phyloP scores from a whole-genome alignment of 2,888 invertebrate species.

The Pimpla rufipes region DNA sequence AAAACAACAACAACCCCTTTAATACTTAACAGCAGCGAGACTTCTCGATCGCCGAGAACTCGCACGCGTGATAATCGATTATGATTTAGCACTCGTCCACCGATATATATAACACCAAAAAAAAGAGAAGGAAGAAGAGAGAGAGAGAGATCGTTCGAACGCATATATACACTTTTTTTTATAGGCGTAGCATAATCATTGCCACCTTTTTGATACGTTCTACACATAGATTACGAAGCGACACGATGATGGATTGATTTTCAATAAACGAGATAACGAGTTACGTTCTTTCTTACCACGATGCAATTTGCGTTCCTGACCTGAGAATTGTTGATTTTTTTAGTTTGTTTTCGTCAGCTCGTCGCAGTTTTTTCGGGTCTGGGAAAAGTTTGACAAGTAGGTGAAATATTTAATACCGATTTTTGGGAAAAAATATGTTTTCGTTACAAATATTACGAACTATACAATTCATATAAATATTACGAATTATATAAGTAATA shows the following conservation, averaged over 20 bases:
- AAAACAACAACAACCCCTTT: too few species aligned
- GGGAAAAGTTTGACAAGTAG: too few species aligned
- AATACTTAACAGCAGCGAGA: constrained; percentile 54
- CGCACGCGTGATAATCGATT: constrained; percentile 45
- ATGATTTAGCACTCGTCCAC: constrained; percentile 29
- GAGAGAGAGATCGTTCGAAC: constrained; percentile 20
- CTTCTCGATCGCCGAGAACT: constrained; percentile 24
- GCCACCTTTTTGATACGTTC: constrained; percentile 71
- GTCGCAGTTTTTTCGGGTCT: too few species aligned
- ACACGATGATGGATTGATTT: constrained; percentile 69
- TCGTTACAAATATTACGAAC: too few species aligned
- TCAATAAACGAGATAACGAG: constrained; percentile 71
- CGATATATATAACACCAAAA: constrained; percentile 22
- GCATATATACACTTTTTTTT: constrained; percentile 44
- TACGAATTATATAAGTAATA: too few species aligned
- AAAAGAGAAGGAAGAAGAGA: constrained; percentile 30
- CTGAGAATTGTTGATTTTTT: background rate
- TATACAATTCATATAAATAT: too few species aligned
- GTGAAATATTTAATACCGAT: too few species aligned
- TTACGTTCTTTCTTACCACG: background rate
- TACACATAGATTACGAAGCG: constrained; percentile 63
- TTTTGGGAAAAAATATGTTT: too few species aligned
- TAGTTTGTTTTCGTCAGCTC: too few species aligned
- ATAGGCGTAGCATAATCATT: constrained; percentile 54
- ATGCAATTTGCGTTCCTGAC: too few species aligned